Conservation (phyloP, 1,140 invertebrate genomes). For the Dendrolimus punctatus region DNA sequence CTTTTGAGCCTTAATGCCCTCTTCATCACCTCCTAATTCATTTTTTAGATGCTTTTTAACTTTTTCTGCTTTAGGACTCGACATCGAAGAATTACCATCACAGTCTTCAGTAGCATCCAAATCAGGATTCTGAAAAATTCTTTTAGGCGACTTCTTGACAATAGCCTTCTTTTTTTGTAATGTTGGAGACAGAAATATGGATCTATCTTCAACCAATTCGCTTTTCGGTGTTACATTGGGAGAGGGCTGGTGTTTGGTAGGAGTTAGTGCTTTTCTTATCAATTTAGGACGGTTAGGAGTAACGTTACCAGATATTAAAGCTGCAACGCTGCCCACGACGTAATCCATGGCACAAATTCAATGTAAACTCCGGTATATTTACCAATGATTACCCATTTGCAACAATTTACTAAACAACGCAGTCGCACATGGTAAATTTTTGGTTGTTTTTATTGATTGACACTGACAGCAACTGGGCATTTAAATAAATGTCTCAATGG, state of each 20-base stretch:
- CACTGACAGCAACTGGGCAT: background rate
- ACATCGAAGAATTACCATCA: conserved; percentile 18
- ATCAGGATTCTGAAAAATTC: conserved; percentile 57
- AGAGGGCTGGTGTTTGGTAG: conserved; percentile 58
- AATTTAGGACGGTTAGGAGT: conserved; percentile 57
- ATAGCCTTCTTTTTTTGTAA: conserved; percentile 61
- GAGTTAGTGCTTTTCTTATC: conserved; percentile 43
- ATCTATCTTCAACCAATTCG: conserved; percentile 48
- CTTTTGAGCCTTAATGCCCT: conserved; percentile 19
- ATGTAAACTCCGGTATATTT: background rate
- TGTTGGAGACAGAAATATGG: conserved; percentile 56
- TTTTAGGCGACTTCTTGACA: conserved; percentile 62
- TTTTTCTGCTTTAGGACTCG: conserved; percentile 51
- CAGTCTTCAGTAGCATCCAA: conserved; percentile 35
- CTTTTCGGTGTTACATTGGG: conserved; percentile 63
- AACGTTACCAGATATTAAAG: conserved; percentile 55
- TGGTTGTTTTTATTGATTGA: conserved; percentile 11
- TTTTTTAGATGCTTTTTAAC: conserved; percentile 57
- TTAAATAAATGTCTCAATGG: too few relatives aligned
- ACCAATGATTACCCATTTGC: background rate
- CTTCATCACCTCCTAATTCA: conserved; percentile 32
- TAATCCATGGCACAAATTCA: conserved; percentile 47
- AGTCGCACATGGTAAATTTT: conserved; percentile 21
- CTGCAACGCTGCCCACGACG: conserved; percentile 54
- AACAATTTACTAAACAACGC: background rate